These are phyloP conservation scores for Trachelus troglodyta DNA, from an alignment of 2,888 invertebrate species.

Conservation along the genomic window DNA sequence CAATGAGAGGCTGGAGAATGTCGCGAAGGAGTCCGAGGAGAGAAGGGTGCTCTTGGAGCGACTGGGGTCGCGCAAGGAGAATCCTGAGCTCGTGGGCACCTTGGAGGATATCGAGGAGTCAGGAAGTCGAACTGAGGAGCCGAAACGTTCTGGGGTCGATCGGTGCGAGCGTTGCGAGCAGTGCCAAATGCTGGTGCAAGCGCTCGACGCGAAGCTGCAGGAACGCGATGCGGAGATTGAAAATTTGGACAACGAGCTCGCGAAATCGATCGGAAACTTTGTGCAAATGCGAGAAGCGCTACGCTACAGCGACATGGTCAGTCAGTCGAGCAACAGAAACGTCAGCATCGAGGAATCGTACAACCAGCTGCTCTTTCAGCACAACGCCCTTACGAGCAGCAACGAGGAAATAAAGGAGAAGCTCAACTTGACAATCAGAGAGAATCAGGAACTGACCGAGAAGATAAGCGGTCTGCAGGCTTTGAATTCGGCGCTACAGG, in stretches of 20 bases:
- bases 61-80: constrained; percentile 20
- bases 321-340: constrained; percentile 43
- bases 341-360: constrained; percentile 72
- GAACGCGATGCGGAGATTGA: constrained; percentile 82
- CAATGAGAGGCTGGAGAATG: constrained; percentile 57
- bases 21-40: constrained; percentile 55
- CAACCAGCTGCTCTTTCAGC: constrained; percentile 72
- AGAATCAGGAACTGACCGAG: constrained; percentile 69
- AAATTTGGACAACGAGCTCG: constrained; percentile 76
- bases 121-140: neutral
- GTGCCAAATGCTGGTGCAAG: constrained; percentile 54
- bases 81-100: neutral
- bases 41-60: constrained; percentile 44
- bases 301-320: constrained; percentile 73
- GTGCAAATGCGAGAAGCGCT: constrained; percentile 76
- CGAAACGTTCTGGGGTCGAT: neutral
- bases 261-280: constrained; percentile 74
- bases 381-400: constrained; percentile 73
- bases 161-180: constrained; percentile 51
- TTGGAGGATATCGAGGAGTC: neutral
- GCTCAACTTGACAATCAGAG: constrained; percentile 71
- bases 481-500: constrained; percentile 66
- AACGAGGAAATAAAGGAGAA: constrained; percentile 73
- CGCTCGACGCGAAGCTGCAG: constrained; percentile 77
- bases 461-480: constrained; percentile 69